Percentiles rank a stretch among this genome's conserved stretches.
phyloP scores from a whole-genome alignment of 2,113 vertebrate genomes.

The Alaudala cheleensis region DNA sequence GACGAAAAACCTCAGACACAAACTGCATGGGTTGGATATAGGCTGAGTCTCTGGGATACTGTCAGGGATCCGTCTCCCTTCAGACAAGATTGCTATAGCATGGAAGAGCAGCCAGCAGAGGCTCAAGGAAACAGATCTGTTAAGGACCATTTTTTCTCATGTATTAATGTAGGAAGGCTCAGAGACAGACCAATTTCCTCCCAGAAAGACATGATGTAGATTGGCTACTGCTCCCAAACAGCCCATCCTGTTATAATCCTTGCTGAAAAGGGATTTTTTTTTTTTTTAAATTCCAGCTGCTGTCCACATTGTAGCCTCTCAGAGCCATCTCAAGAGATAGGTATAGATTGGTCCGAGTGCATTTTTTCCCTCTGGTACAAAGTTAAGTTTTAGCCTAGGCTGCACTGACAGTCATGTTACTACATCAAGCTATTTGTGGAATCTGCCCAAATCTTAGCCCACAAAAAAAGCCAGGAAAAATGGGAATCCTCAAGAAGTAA shows the following conservation, averaged over 20 bases:
- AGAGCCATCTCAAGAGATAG: neutral
- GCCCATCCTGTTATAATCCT: neutral
- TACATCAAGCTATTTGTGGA: neutral
- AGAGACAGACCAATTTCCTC: neutral
- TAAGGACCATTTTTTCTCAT: neutral
- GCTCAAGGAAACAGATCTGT: neutral
- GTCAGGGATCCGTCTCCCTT: neutral
- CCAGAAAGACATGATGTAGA: neutral
- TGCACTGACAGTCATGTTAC: neutral
- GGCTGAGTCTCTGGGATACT: neutral
- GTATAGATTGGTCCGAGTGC: neutral
- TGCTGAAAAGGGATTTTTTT: neutral
- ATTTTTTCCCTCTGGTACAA: neutral
- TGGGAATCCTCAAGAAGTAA: neutral
- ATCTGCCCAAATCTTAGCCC: neutral
- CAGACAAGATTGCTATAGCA: accelerated
- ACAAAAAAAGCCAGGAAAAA: neutral
- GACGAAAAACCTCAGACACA: neutral
- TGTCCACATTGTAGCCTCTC: neutral
- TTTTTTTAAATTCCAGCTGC: neutral
- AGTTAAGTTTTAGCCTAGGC: neutral
- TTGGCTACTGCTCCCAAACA: neutral
- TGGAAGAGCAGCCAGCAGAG: neutral
- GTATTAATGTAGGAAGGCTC: neutral
- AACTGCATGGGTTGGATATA: neutral